Percentiles rank a stretch among this genome's conserved stretches.
phyloP scores from a whole-genome alignment of 2,888 invertebrate species.

The Drosophila neoperkinsi region DNA sequence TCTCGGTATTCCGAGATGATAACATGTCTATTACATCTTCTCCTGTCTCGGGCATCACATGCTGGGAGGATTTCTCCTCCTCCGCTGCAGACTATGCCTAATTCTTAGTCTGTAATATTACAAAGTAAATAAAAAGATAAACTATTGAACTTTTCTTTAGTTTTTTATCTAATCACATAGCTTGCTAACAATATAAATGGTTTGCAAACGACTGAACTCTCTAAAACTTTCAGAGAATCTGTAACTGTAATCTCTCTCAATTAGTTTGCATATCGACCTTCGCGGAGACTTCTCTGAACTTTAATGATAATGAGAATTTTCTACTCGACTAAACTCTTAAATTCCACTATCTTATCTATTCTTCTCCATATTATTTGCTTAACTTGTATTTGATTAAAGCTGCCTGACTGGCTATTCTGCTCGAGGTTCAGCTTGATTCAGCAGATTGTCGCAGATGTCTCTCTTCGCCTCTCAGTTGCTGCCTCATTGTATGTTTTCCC shows the following conservation, averaged over 20 bases:
- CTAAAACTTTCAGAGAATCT: too few relatives aligned
- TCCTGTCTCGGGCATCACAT: neutral
- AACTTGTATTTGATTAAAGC: neutral
- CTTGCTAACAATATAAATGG: neutral
- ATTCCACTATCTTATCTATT: neutral
- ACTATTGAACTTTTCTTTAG: neutral
- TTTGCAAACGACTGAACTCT: neutral
- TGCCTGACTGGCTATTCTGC: neutral
- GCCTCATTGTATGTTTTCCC: neutral
- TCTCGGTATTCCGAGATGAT: neutral
- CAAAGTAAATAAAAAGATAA: neutral
- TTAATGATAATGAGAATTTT: neutral
- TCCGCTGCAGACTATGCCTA: neutral
- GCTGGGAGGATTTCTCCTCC: neutral
- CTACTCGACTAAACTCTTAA: neutral
- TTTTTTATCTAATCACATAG: neutral
- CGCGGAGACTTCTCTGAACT: neutral
- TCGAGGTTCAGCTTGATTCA: neutral
- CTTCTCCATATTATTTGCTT: neutral
- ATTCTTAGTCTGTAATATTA: neutral
- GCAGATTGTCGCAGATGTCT: neutral
- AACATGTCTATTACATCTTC: accelerated
- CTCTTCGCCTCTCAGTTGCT: neutral
- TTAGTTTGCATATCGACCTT: too few relatives aligned
- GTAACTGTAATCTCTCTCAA: too few relatives aligned